Percentiles rank a stretch among this genome's conserved stretches.
These are phyloP conservation scores for Pagetopsis macropterus DNA, from an alignment of 2,797 vertebrate species.

Conservation along the genomic window DNA sequence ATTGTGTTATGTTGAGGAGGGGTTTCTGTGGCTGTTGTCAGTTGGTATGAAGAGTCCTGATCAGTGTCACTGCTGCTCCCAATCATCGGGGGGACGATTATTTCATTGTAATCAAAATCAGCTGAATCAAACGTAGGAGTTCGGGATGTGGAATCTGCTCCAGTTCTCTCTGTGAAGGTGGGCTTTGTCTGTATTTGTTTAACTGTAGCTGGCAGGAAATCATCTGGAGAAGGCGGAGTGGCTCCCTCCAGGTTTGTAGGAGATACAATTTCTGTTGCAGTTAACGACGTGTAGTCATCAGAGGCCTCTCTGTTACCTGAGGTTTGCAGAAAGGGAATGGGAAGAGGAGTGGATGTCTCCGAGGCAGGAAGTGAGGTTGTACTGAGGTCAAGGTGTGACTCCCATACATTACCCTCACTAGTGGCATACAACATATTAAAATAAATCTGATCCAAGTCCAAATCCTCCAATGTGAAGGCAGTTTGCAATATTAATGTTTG, in stretches of 20 bases:
- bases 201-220: conserved; percentile 22
- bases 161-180: conserved; percentile 24
- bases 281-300: conserved; percentile 46
- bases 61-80: conserved; percentile 19
- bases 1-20: conserved; percentile 16
- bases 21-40: conserved; percentile 23
- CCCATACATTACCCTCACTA: conserved; percentile 28
- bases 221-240: conserved; percentile 36
- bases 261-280: conserved; percentile 71
- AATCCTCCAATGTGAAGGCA: conserved; percentile 24
- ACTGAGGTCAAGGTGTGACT: conserved; percentile 46
- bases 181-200: conserved; percentile 15
- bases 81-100: conserved; percentile 13
- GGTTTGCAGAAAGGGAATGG: conserved; percentile 13
- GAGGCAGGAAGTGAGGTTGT: conserved; percentile 51
- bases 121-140: conserved; percentile 1
- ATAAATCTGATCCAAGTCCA: conserved; percentile 31
- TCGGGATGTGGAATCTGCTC: conserved; percentile 25
- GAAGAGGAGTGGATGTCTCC: conserved; percentile 20
- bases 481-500: conserved; percentile 22
- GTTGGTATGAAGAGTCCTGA: conserved; percentile 5
- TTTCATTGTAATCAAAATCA: conserved; percentile 66
- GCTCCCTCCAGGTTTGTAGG: conserved; percentile 47
- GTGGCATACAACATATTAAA: conserved; percentile 18
- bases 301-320: conserved; percentile 66